A percentile compares a stretch with the other conserved stretches of the same genome.
phyloP scores from a whole-genome alignment of 2,797 vertebrate genomes.

The Sebastes alutus region DNA sequence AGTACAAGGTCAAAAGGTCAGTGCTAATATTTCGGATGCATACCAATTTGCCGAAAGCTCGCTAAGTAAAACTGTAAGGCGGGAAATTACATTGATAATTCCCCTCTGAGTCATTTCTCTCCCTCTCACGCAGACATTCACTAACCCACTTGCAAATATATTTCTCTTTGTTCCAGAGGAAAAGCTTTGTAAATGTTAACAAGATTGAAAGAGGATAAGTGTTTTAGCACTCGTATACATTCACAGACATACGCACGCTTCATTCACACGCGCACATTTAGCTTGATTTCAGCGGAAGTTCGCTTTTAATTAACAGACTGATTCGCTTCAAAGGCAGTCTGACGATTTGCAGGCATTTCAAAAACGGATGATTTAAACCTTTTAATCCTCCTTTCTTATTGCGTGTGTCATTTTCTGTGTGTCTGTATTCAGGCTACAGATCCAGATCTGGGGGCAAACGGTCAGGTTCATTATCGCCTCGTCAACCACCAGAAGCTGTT shows the following conservation, averaged over 20 bases:
- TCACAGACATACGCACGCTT: not conserved
- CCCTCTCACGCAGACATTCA: not conserved
- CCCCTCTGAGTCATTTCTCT: not conserved
- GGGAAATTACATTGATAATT: not conserved
- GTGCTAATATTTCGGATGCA: not conserved
- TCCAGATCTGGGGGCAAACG: constrained; percentile 90
- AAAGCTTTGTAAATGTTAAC: not conserved
- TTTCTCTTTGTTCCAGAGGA: not conserved
- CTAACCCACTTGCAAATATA: not conserved
- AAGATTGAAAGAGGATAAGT: not conserved
- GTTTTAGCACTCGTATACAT: not conserved
- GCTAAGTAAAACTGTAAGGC: not conserved
- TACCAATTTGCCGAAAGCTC: not conserved
- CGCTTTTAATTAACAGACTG: not conserved
- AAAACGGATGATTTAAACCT: constrained; percentile 2
- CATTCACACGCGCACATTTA: not conserved
- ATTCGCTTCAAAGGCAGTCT: constrained; percentile 4
- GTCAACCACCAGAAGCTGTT: constrained; percentile 90
- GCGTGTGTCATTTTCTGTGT: not conserved
- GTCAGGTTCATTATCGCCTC: constrained; percentile 91
- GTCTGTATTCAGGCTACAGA: constrained; percentile 87
- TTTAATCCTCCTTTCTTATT: not conserved
- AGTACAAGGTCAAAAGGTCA: not conserved
- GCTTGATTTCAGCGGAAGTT: constrained; percentile 1
- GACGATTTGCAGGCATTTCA: constrained; percentile 16